Base-by-base conservation (phyloP, 2,888 invertebrate genomes). In the Apodemia mormo region DNA sequence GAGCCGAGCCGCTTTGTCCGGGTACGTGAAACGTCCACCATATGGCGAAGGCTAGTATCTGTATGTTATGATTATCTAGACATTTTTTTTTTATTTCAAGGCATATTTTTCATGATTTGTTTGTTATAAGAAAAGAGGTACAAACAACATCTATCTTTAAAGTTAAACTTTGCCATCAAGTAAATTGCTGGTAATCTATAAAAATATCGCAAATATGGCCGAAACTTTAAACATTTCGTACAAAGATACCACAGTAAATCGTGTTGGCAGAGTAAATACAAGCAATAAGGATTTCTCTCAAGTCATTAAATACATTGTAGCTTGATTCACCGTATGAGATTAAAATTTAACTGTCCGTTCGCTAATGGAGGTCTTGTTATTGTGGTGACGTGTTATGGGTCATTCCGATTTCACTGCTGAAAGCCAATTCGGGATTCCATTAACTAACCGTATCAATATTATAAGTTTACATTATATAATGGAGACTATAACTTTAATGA, bases 281-380 rank as follows among this genome's bases (percentile, higher is more conserved):
- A 72, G 72, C 73, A 75, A 75, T 73, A 72, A 70, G 70, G 65
- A 71, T 75, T 68, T 70, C 68, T 65, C 37, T 65, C 54, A 52
- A 67, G 68, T 71, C 72, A 70, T 70, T 72, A 70, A 72, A 66
- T 71, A 74, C 74, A 75, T 69, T 74, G 73, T 75, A 72, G 54
- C 66, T 45, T 68, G 68, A 68, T 70, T 68, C 67, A 67, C 43
- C 56, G 70, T 68, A 71, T 68, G 73, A 67, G 73, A 81, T 82
- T 81, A 79, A 82, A 80, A 79, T 79, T 79, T 79, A 78, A 81
- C 79, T 77, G 76, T 78, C 80, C 80, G 82, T 81, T 81, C 79
- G 70, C 74, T 82, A 74, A 74, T 76, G 72, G 74, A 73, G 61
- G 61, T 61, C 30, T 30, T 61, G 61, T 61, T 61, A 30, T 29